A percentile compares a stretch with the other conserved stretches of the same genome.
phyloP scores from a whole-genome alignment of 2,113 vertebrate species.

The Syngnathus floridae region DNA sequence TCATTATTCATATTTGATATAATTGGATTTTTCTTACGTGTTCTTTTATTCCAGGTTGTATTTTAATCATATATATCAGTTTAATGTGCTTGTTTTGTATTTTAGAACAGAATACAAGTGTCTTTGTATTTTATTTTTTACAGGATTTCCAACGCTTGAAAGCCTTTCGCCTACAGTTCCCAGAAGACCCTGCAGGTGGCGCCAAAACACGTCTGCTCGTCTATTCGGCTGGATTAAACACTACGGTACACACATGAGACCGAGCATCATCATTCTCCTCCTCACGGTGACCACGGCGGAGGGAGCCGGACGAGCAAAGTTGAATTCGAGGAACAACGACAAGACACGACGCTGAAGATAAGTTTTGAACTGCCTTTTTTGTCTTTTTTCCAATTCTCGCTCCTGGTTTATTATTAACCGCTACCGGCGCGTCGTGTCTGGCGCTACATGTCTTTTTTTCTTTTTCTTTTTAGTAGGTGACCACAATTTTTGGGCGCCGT shows the following conservation, averaged over 20 bases:
- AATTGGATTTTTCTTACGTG: too few species aligned
- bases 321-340: constrained; percentile 9
- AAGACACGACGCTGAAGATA: not conserved
- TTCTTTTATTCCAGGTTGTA: too few species aligned
- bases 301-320: constrained; percentile 34
- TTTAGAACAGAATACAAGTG: not conserved
- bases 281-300: constrained; percentile 9
- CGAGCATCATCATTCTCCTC: constrained; percentile 16
- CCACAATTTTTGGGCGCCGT: too few species aligned
- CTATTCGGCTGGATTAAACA: not conserved
- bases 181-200: constrained; percentile 40
- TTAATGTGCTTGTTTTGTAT: too few species aligned
- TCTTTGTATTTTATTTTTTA: too few species aligned
- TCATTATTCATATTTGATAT: too few species aligned
- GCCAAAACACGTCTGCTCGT: constrained; percentile 4
- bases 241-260: not conserved
- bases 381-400: not conserved
- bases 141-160: too few species aligned
- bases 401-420: not conserved
- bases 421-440: not conserved
- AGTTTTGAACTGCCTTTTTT: not conserved
- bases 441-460: not conserved
- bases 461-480: not conserved
- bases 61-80: too few species aligned
- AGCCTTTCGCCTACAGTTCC: constrained; percentile 22